These are phyloP conservation scores for Tachycineta bicolor DNA, from an alignment of 2,113 vertebrate species.

Conservation along the genomic window DNA sequence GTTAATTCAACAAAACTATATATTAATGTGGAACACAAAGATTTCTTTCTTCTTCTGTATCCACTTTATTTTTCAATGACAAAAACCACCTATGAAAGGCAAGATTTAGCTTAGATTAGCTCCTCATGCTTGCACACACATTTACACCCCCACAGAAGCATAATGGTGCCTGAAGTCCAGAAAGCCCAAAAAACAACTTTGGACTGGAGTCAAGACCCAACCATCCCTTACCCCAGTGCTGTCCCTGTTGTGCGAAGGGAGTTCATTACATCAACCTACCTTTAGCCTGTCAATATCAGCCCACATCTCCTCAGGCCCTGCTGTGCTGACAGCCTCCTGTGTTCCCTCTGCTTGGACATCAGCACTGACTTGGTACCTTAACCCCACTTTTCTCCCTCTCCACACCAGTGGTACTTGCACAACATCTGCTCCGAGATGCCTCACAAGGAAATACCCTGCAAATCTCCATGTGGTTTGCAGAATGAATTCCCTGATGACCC, in stretches of 20 bases:
- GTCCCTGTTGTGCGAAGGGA: not conserved
- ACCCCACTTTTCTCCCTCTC: not conserved
- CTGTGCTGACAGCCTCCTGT: not conserved
- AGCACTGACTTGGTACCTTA: accelerated
- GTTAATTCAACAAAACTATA: not conserved
- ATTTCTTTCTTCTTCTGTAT: not conserved
- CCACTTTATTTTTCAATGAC: not conserved
- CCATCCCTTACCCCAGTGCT: too few species aligned
- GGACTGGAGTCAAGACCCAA: not conserved
- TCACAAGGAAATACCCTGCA: not conserved
- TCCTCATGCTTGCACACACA: not conserved
- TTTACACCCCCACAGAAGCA: too few species aligned
- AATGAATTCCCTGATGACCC: not conserved
- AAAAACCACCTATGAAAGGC: not conserved
- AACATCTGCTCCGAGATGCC: not conserved
- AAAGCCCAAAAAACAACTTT: not conserved
- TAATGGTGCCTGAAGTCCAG: not conserved
- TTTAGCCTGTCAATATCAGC: not conserved
- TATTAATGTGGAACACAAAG: not conserved
- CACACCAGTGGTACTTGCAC: not conserved
- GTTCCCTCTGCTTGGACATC: not conserved
- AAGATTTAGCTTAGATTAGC: not conserved
- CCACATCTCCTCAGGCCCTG: not conserved
- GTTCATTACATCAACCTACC: not conserved
- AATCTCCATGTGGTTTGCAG: not conserved